Conservation (phyloP, 1,140 invertebrate genomes). For the Aphelenchoides fujianensis region DNA sequence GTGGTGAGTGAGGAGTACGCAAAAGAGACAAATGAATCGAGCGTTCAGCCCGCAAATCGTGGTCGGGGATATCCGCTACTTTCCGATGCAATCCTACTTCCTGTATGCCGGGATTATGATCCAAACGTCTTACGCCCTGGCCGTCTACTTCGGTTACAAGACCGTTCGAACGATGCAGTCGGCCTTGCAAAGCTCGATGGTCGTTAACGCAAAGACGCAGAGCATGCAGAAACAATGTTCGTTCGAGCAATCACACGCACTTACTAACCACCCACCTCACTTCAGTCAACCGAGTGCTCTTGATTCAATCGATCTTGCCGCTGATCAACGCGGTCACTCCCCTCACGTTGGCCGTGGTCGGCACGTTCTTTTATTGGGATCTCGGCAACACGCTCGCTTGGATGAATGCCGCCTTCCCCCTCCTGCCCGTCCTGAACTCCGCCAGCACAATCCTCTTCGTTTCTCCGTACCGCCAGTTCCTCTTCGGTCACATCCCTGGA, state of each 20-base stretch:
- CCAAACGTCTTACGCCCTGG: neutral
- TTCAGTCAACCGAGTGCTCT: constrained; percentile 66
- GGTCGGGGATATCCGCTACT: neutral
- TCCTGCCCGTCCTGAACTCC: neutral
- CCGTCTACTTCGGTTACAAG: neutral
- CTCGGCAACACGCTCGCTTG: neutral
- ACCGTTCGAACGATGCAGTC: neutral
- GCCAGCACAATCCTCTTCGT: neutral
- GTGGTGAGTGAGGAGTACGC: neutral
- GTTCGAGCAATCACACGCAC: no score
- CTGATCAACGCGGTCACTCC: constrained; percentile 6
- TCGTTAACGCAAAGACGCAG: constrained; percentile 2
- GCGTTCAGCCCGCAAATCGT: neutral
- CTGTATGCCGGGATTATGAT: neutral
- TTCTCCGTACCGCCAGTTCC: neutral
- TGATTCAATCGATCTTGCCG: constrained; percentile 7
- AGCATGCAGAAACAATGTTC: constrained; percentile 1
- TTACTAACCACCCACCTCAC: no score
- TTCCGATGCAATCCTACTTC: constrained; percentile 7
- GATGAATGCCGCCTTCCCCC: neutral
- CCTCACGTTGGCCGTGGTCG: neutral
- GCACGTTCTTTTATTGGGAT: neutral
- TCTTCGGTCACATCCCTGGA: no score
- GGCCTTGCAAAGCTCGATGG: neutral
- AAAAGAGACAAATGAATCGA: neutral